Evolutionary conservation across 2,797 vertebrate species (phyloP), one percentile per base, ranked within the genome.

Genomic region (Gymnocypris eckloni): DNA sequence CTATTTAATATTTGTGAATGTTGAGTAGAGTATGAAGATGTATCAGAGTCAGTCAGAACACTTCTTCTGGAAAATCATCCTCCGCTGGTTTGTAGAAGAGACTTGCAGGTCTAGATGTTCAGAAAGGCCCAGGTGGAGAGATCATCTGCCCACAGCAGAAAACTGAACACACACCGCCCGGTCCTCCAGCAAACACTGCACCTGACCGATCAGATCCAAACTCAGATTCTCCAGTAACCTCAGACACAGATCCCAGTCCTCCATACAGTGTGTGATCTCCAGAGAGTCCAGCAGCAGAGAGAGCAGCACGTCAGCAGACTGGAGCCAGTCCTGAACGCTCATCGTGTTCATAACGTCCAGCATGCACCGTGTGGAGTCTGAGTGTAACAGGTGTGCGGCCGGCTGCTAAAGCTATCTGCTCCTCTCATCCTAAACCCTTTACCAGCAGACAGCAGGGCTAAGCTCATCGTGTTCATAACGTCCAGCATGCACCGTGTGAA

Each of bases 151-250:
- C 84, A 90, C 79, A 94, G 80, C 0, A n/a, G n/a, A n/a, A 4
- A 95, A 1, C 9, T 90, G 88, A 79, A 93, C 78, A 56, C 93
- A 95, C 20, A 92, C 94, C 2, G 56, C 82, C 50, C 80, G 86
- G 86, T 94, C 91, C 79, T 95, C 95, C 89, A 95, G 89, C 84
- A 95, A 86, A 80, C 92, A 86, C 85, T 94, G 94, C 85, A 89
- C 59, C 11, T 92, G 92, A 61, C 88, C 89, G 52, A 95, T 52
- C 81, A 95, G 86, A 82, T 94, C 92, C 89, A 94, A 59, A 87
- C 88, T 92, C 78, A 95, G 85, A 71, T 92, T 84, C 70, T 95
- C 93, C 22, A 94, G 79, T 25, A 94, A 87, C 73, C 84, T 80
- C 81, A 94, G 50, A 87, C 93, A 95, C 45, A 93, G 2, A 0